These are phyloP conservation scores for Megaceryle maxima DNA, from an alignment of 2,113 vertebrate genomes.

Conservation along the genomic window DNA sequence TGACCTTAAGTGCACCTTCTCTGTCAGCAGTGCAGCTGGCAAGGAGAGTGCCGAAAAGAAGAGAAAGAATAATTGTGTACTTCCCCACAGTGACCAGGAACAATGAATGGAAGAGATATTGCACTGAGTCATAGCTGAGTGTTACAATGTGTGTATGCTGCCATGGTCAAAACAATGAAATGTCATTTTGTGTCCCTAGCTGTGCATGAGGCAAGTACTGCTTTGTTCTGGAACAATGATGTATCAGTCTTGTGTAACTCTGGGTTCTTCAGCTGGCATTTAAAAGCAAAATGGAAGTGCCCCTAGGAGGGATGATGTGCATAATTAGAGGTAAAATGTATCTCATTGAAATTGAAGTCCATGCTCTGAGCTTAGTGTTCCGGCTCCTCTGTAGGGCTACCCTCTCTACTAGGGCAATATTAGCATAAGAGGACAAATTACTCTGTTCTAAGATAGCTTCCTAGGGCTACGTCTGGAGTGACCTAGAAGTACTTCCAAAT, in stretches of 20 bases:
- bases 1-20: constrained; percentile 64
- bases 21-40: constrained; percentile 22
- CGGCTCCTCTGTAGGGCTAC: not conserved
- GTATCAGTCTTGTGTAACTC: constrained; percentile 57
- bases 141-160: constrained; percentile 59
- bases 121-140: constrained; percentile 59
- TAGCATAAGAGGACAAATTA: not conserved
- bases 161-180: constrained; percentile 65
- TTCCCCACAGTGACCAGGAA: constrained; percentile 56
- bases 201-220: constrained; percentile 55
- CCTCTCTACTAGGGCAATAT: not conserved
- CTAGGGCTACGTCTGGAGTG: not conserved
- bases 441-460: not conserved
- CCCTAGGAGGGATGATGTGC: constrained; percentile 17
- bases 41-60: constrained; percentile 23
- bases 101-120: constrained; percentile 63
- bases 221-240: constrained; percentile 69
- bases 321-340: constrained; percentile 7
- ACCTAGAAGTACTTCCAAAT: not conserved
- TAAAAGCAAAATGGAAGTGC: constrained; percentile 42
- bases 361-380: not conserved
- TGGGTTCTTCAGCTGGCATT: constrained; percentile 46
- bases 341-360: not conserved
- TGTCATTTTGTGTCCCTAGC: constrained; percentile 59
- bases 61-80: constrained; percentile 50